A percentile compares a stretch with the other conserved stretches of the same genome.
phyloP scores from a whole-genome alignment of 2,113 vertebrate species.

The Zeus faber region DNA sequence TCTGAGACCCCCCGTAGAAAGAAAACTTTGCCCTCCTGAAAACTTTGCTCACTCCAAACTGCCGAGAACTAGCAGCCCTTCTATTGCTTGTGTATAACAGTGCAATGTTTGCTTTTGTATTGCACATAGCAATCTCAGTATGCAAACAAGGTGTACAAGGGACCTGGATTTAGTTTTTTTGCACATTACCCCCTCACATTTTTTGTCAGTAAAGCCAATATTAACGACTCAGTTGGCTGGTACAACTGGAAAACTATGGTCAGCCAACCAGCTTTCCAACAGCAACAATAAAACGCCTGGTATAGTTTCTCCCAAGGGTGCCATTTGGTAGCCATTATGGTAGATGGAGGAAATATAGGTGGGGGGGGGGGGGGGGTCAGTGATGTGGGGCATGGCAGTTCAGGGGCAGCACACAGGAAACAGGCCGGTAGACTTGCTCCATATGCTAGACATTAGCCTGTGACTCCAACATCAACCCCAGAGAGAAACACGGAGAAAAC shows the following conservation, averaged over 20 bases:
- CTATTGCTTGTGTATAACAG: too few relatives aligned
- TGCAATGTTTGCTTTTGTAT: too few relatives aligned
- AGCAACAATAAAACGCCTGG: conserved; percentile 16
- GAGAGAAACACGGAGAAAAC: conserved; percentile 5
- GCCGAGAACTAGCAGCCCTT: too few relatives aligned
- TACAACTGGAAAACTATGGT: conserved; percentile 10
- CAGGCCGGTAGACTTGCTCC: conserved; percentile 12
- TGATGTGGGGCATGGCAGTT: not conserved
- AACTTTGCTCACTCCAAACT: too few relatives aligned
- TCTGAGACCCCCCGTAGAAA: too few relatives aligned
- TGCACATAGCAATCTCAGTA: too few relatives aligned
- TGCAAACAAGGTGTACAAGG: too few relatives aligned
- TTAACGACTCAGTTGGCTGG: too few relatives aligned
- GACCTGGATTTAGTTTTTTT: too few relatives aligned
- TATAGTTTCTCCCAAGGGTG: conserved; percentile 11
- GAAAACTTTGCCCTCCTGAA: too few relatives aligned
- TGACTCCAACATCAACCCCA: conserved; percentile 19
- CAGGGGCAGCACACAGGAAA: conserved; percentile 21
- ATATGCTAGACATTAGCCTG: conserved; percentile 39
- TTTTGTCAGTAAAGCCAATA: too few relatives aligned
- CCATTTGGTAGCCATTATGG: conserved; percentile 48
- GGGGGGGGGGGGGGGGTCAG: not conserved
- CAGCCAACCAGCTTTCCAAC: conserved; percentile 10
- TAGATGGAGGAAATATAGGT: conserved; percentile 11
- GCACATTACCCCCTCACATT: too few relatives aligned